Percentiles rank a stretch among this genome's conserved stretches.
These are phyloP conservation scores for Pocota personata DNA, from an alignment of 2,888 invertebrate species.

Conservation along the genomic window DNA sequence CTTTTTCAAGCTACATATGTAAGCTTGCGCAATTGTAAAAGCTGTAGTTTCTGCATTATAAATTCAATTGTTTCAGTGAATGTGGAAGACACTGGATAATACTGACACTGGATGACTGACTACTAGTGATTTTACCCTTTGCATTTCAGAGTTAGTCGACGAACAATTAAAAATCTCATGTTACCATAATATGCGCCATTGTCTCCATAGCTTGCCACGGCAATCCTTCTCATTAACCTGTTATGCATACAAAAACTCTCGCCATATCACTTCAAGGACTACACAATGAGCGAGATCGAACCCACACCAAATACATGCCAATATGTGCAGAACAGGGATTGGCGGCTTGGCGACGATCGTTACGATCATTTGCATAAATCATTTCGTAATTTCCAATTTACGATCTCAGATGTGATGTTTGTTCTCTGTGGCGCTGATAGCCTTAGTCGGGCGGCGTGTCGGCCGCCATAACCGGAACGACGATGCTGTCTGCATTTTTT, in stretches of 20 bases:
- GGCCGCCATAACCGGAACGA: constrained; percentile 59
- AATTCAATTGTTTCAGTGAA: no score
- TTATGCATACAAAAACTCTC: constrained; percentile 21
- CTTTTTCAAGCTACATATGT: no score
- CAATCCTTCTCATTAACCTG: constrained; percentile 30
- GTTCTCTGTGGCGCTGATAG: constrained; percentile 1
- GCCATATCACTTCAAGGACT: constrained; percentile 19
- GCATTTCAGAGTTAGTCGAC: no score
- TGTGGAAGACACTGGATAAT: no score
- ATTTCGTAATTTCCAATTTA: constrained; percentile 68
- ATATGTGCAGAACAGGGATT: constrained; percentile 32
- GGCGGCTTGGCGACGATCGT: constrained; percentile 57
- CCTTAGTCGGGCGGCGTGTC: neutral
- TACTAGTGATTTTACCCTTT: no score
- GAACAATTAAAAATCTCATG: neutral
- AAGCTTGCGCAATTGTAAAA: no score
- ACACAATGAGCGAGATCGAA: neutral
- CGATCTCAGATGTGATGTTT: constrained; percentile 53
- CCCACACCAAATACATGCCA: neutral
- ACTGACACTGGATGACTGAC: no score
- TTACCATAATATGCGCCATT: constrained; percentile 5
- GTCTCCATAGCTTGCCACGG: neutral
- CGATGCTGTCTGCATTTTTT: constrained; percentile 72
- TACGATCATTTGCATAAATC: constrained; percentile 67
- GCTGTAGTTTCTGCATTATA: no score